Evolutionary conservation across 2,113 vertebrate species (phyloP).

Genomic region (Nothoprocta perdicaria): DNA sequence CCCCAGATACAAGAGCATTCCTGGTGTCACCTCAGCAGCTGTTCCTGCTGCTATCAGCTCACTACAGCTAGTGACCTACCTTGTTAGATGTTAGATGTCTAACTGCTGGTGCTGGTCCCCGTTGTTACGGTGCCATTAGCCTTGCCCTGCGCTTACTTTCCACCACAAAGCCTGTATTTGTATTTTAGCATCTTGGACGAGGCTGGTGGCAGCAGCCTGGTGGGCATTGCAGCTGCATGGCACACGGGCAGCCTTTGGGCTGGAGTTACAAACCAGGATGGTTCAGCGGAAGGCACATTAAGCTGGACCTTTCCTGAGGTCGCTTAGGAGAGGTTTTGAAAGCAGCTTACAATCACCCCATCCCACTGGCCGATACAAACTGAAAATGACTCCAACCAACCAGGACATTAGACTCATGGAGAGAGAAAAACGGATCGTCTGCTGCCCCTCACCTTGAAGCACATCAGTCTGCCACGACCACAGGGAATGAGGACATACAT

Average conservation of each 20-base stretch:
- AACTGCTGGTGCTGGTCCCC: not conserved
- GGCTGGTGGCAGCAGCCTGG: not conserved
- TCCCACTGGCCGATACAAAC: not conserved
- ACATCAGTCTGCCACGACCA: not conserved
- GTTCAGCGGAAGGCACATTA: not conserved
- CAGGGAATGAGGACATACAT: not conserved
- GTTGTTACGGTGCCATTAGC: not conserved
- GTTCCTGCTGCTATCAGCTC: not conserved
- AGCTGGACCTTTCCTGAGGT: not conserved
- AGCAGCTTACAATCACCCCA: not conserved
- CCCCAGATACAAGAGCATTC: not conserved
- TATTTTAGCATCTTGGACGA: not conserved
- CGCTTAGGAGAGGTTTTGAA: not conserved
- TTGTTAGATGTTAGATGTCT: not conserved
- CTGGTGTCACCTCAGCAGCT: not conserved
- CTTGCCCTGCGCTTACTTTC: not conserved
- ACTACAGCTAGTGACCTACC: not conserved
- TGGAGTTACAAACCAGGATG: not conserved
- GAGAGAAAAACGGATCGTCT: not conserved
- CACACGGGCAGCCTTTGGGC: accelerated
- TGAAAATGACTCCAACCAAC: not conserved
- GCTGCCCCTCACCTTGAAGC: not conserved
- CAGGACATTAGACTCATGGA: not conserved
- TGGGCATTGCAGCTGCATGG: not conserved
- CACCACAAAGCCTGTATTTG: not conserved